Conservation (phyloP, 2,888 invertebrate genomes). For the Drosophila putrida region DNA sequence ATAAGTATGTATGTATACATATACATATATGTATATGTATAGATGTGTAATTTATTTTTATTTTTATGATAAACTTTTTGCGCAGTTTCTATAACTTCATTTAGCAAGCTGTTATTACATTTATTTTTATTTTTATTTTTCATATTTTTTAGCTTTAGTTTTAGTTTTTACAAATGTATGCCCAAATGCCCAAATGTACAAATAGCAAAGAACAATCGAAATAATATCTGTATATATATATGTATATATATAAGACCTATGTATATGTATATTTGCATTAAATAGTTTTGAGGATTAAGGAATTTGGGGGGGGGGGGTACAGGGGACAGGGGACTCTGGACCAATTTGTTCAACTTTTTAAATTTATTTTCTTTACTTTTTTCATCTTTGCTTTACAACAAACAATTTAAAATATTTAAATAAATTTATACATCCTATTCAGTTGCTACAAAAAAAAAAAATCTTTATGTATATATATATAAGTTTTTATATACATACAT, state of each 20-base stretch:
- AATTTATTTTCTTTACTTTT: conserved; percentile 6
- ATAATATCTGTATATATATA: conserved; percentile 27
- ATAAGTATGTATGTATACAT: conserved; percentile 29
- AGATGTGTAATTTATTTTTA: conserved; percentile 45
- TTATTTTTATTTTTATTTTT: conserved; percentile 25
- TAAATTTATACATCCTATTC: conserved; percentile 46
- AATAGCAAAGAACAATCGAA: conserved; percentile 40
- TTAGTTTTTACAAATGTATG: conserved; percentile 62
- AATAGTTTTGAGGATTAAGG: conserved; percentile 5
- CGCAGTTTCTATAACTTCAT: conserved; percentile 42
- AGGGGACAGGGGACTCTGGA: not conserved
- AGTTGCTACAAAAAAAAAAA: conserved; percentile 33
- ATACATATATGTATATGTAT: conserved; percentile 25
- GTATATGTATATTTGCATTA: conserved; percentile 24
- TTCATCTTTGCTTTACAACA: conserved; percentile 32
- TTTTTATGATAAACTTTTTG: conserved; percentile 42
- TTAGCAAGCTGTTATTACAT: conserved; percentile 51
- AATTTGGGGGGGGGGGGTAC: not conserved
- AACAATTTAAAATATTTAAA: conserved; percentile 47
- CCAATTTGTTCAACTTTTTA: conserved; percentile 7
- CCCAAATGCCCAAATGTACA: conserved; percentile 67
- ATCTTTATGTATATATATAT: conserved; percentile 2
- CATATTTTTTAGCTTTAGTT: conserved; percentile 6
- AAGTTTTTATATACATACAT: conserved; percentile 25
- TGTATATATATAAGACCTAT: conserved; percentile 7